Percentiles rank a stretch among this genome's conserved stretches.
Evolutionary conservation across 2,888 invertebrate species (phyloP).

Genomic region (Ceratothoa steindachneri): DNA sequence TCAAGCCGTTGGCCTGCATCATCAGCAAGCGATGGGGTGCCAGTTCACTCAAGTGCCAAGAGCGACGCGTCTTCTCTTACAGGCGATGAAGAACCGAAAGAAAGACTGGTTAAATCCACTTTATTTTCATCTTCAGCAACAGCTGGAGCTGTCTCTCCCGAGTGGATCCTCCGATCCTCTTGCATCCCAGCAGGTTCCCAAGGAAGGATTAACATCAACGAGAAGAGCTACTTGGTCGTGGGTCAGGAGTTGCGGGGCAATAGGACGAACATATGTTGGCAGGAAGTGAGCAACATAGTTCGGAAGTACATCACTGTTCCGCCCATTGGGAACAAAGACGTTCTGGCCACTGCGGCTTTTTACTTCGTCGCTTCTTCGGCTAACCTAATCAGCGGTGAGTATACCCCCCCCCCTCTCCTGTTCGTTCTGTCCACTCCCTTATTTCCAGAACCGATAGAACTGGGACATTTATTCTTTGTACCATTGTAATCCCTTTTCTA

Average conservation of each 20-base stretch:
- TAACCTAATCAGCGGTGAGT: conserved; percentile 34
- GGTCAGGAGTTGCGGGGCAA: conserved; percentile 13
- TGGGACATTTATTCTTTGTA: too few species aligned
- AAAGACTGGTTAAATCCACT: neutral
- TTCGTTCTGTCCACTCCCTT: neutral
- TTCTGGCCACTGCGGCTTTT: conserved; percentile 33
- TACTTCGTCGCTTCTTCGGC: conserved; percentile 35
- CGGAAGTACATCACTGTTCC: conserved; percentile 26
- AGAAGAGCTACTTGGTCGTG: conserved; percentile 26
- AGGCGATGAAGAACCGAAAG: neutral
- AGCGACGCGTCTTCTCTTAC: neutral
- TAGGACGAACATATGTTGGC: conserved; percentile 27
- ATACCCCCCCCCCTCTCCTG: neutral
- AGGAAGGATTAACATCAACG: conserved; percentile 29
- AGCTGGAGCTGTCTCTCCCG: neutral
- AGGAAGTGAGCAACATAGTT: conserved; percentile 28
- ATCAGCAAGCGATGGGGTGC: neutral
- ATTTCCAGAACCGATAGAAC: too few species aligned
- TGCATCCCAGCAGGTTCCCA: conserved; percentile 30
- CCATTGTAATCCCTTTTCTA: too few species aligned
- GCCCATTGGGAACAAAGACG: conserved; percentile 20
- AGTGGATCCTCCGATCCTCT: conserved; percentile 24
- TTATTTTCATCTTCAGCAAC: too few species aligned
- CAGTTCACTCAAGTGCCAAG: neutral
- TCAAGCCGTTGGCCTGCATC: too few species aligned